Base-by-base conservation (phyloP, 2,113 vertebrate species). In the Argyrosomus japonicus region DNA sequence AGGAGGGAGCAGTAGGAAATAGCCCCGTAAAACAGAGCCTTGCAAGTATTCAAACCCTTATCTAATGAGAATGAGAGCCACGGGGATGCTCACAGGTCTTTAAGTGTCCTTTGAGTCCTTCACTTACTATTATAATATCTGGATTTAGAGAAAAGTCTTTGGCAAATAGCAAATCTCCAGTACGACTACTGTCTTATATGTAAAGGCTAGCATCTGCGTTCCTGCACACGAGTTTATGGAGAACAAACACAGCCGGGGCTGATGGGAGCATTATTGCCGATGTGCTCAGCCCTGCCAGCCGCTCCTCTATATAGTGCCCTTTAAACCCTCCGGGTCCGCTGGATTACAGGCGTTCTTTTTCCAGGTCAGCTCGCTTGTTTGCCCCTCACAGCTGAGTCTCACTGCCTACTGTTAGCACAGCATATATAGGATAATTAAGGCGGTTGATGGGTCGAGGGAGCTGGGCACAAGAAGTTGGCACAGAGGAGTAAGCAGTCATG, bases 311-410 rank as follows among this genome's bases (percentile, higher is more conserved):
- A 87, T 32, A 63, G 61, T 32, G 76, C 64, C 89, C 83, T 87
- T 62, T 43, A 84, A 82, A 76, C 81, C 91, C 90, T 79, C 57
- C 0, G 45, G 88, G 88, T 75, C 53, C 43, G 25, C 57, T 14
- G 10, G 51, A 85, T 75, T 74, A 81, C 83, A 85, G 83, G 68
- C 84, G 64, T 89, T 77, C 36, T 77, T 91, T 90, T 95, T 95
- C 91, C 91, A 93, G 94, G 94, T 95, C 94, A 95, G 54, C 87
- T 91, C 77, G 21, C 91, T 82, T 77, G 64, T 84, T 88, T 79
- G 86, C 85, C 50, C 71, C 82, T 84, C 75, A 72, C 91, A 93
- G 92, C 92, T 93, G 93, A 90, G 89, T 64, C 82, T 67, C 5
- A 32, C 77, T 5, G 58, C 75, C 75, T 73, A 48, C 87, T 53